Percentiles rank a stretch among this genome's conserved stretches.
These are phyloP conservation scores for Pyrrhia umbra DNA, from an alignment of 2,888 invertebrate species.

Conservation along the genomic window DNA sequence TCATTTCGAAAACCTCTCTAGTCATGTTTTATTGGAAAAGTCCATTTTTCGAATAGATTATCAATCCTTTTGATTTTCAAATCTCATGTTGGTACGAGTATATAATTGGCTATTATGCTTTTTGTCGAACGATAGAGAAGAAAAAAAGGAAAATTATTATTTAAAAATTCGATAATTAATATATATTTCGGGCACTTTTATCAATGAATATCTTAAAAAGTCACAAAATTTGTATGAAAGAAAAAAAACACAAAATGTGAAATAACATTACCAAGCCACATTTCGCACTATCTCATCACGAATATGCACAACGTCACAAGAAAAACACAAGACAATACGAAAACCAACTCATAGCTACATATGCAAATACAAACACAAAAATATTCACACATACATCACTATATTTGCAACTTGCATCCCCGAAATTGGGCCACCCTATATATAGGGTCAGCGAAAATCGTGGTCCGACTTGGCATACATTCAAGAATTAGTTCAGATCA, in stretches of 20 bases:
- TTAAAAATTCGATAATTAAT: no score
- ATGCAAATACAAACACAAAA: slow-evolving; percentile 31
- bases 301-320: background rate
- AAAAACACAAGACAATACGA: background rate
- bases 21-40: slow-evolving; percentile 7
- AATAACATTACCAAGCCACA: background rate
- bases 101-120: no score
- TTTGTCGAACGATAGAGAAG: no score
- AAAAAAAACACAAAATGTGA: background rate
- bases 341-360: background rate
- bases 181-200: no score
- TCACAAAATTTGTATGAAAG: no score
- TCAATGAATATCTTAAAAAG: no score
- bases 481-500: slow-evolving; percentile 73
- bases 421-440: slow-evolving; percentile 63
- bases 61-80: background rate
- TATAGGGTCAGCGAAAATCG: slow-evolving; percentile 70
- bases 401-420: slow-evolving; percentile 61
- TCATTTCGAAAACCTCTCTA: slow-evolving; percentile 15
- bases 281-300: background rate
- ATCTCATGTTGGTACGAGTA: no score
- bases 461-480: slow-evolving; percentile 70
- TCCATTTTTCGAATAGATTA: background rate
- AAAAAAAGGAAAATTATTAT: no score
- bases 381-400: slow-evolving; percentile 39